Conservation (phyloP, 2,888 invertebrate species). For the Spilarctia lutea region DNA sequence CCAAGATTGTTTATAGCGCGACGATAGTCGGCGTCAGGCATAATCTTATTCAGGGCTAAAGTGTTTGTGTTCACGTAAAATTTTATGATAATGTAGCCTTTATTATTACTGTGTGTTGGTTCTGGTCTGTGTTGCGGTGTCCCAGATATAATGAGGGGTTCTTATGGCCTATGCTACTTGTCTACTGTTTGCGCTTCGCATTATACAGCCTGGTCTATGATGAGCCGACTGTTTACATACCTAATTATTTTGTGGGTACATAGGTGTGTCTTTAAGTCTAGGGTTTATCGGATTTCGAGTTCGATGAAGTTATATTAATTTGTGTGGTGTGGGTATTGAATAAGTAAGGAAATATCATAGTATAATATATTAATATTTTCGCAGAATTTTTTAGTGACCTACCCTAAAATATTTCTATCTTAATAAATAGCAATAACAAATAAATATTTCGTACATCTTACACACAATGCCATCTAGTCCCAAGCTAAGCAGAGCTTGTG, state of each 20-base stretch:
- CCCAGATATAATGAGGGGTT: slow-evolving; percentile 37
- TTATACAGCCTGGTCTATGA: slow-evolving; percentile 16
- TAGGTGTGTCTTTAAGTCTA: not conserved
- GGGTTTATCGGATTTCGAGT: not conserved
- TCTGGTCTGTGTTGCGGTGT: slow-evolving; percentile 19
- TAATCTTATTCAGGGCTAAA: slow-evolving; percentile 49
- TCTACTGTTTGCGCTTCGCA: slow-evolving; percentile 32
- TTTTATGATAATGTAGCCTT: slow-evolving; percentile 46
- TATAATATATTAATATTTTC: not conserved
- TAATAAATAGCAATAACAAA: no score
- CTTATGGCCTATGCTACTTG: slow-evolving; percentile 30
- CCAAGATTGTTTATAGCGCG: slow-evolving; percentile 23
- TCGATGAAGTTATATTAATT: not conserved
- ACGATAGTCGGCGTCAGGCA: slow-evolving; percentile 17
- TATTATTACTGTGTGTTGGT: slow-evolving; percentile 44
- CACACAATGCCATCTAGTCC: no score
- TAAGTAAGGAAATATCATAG: not conserved
- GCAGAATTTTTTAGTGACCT: not conserved
- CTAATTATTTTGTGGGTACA: slow-evolving; percentile 1
- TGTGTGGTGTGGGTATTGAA: not conserved
- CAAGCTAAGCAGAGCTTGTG: no score
- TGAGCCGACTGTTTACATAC: slow-evolving; percentile 1
- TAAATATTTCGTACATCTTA: no score
- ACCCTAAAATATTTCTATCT: not conserved
- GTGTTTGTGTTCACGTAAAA: slow-evolving; percentile 50